Conservation (phyloP, 2,113 vertebrate species). For the Heterotis niloticus region DNA sequence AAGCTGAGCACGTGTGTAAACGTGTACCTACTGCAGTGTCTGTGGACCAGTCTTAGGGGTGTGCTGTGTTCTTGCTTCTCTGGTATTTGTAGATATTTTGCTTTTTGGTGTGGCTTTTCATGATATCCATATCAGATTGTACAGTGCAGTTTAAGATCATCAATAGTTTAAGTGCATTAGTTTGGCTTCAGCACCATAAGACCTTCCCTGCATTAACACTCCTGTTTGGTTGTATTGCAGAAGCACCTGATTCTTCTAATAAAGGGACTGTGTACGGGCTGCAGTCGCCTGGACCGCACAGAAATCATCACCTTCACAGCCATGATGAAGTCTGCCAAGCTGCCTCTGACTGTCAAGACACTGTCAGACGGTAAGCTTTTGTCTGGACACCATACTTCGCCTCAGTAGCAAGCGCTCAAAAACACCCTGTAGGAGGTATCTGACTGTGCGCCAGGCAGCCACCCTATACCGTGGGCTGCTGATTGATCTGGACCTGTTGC, state of each 20-base stretch:
- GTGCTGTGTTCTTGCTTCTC: neutral
- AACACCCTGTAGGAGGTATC: neutral
- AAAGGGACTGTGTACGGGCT: conserved; percentile 95
- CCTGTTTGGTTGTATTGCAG: conserved; percentile 51
- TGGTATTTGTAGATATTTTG: neutral
- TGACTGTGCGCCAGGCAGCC: too few relatives aligned
- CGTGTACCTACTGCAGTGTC: neutral
- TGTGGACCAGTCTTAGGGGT: neutral
- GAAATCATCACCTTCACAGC: conserved; percentile 98
- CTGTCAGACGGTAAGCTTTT: conserved; percentile 84
- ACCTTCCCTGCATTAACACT: neutral
- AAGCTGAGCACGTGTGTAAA: too few relatives aligned
- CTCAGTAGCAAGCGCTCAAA: neutral
- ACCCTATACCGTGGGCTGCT: neutral
- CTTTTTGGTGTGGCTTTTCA: neutral
- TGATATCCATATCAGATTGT: too few relatives aligned
- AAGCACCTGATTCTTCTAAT: conserved; percentile 98
- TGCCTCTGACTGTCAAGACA: conserved; percentile 95
- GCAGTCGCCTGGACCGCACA: conserved; percentile 91
- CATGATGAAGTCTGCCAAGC: conserved; percentile 98
- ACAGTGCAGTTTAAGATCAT: neutral
- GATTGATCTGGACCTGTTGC: too few relatives aligned
- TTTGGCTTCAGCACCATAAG: too few relatives aligned
- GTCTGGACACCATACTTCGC: neutral
- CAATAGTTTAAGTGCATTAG: too few relatives aligned